A percentile compares a stretch with the other conserved stretches of the same genome.
Conservation (phyloP, 2,113 vertebrate genomes). For the Rissa tridactyla region DNA sequence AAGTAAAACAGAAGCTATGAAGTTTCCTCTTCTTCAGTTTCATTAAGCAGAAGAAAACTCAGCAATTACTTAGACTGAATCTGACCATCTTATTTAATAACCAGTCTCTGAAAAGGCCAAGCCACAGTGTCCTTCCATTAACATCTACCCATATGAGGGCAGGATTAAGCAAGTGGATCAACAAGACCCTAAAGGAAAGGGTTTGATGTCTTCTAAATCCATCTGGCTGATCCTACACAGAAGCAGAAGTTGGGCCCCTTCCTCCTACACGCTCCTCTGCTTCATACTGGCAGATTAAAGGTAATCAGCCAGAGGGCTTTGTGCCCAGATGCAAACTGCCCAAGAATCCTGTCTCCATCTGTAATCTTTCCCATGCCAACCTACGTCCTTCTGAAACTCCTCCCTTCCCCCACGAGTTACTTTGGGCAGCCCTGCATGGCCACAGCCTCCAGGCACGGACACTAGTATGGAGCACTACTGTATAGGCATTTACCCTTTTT, state of each 20-base stretch:
- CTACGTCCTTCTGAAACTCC: neutral
- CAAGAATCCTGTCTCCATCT: neutral
- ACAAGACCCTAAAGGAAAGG: neutral
- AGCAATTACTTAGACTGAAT: neutral
- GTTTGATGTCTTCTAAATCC: neutral
- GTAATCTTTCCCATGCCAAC: neutral
- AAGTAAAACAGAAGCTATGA: neutral
- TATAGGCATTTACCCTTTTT: neutral
- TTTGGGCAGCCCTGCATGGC: neutral
- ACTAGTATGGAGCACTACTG: neutral
- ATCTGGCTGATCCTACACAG: neutral
- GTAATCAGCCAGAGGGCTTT: neutral
- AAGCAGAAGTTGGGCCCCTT: neutral
- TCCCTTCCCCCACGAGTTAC: fast-evolving
- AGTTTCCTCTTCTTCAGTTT: neutral
- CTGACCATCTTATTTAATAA: neutral
- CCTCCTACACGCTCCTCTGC: neutral
- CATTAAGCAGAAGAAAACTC: neutral
- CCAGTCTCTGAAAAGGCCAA: neutral
- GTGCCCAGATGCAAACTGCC: neutral
- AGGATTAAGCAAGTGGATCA: neutral
- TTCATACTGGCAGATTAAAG: neutral
- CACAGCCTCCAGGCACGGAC: fast-evolving
- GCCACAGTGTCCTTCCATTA: neutral
- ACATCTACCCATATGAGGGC: neutral